Evolutionary conservation across 2,888 invertebrate species (phyloP).

Genomic region (Synanthedon tipuliformis): DNA sequence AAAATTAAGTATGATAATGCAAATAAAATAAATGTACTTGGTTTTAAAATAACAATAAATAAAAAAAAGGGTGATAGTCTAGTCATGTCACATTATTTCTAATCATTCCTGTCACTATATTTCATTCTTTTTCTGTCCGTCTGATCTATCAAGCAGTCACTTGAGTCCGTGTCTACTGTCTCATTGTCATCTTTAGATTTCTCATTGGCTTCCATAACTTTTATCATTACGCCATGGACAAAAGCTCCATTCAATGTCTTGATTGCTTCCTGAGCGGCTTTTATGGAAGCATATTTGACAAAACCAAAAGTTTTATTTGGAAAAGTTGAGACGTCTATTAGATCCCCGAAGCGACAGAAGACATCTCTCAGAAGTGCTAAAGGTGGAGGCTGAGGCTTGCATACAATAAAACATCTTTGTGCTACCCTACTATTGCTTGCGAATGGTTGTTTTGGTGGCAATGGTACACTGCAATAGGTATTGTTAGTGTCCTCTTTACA

Average conservation of each 20-base stretch:
- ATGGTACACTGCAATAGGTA: conserved; percentile 72
- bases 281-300: conserved; percentile 84
- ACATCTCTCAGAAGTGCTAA: conserved; percentile 81
- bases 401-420: conserved; percentile 77
- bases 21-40: too few relatives aligned
- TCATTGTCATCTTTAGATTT: conserved; percentile 31
- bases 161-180: conserved; percentile 16
- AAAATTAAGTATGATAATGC: too few relatives aligned
- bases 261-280: conserved; percentile 83
- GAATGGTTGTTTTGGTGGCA: conserved; percentile 80
- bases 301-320: conserved; percentile 93
- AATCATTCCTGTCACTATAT: conserved; percentile 13
- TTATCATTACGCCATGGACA: conserved; percentile 82
- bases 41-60: too few relatives aligned
- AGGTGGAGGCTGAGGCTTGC: conserved; percentile 77
- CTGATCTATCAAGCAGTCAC: conserved; percentile 18
- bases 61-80: too few relatives aligned
- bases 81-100: too few relatives aligned
- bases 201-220: conserved; percentile 91
- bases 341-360: conserved; percentile 90
- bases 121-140: conserved; percentile 39
- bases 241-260: conserved; percentile 81
- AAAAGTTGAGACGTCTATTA: conserved; percentile 90
- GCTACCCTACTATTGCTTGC: conserved; percentile 73
- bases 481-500: conserved; percentile 17